Conservation (phyloP, 2,888 invertebrate genomes). For the Dasysyrphus albostriatus region DNA sequence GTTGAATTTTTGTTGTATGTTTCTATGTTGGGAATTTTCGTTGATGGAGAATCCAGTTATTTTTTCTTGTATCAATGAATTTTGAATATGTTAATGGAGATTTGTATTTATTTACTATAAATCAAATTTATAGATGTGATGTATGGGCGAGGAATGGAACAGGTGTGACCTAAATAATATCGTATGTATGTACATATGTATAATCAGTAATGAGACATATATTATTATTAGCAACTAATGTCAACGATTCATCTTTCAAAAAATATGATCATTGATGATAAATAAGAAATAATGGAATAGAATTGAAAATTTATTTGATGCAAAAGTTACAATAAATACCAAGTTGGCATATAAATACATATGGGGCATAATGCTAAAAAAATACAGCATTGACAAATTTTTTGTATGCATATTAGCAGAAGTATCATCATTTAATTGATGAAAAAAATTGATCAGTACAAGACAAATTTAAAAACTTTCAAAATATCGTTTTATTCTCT, state of each 20-base stretch:
- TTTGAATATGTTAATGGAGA: neutral
- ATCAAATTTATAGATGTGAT: slow-evolving; percentile 6
- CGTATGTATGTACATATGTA: too few relatives aligned
- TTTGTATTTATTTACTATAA: slow-evolving; percentile 3
- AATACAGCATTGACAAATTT: too few relatives aligned
- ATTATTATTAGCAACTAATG: neutral
- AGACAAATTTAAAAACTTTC: too few relatives aligned
- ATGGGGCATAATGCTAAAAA: too few relatives aligned
- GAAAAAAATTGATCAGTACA: too few relatives aligned
- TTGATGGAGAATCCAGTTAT: slow-evolving; percentile 24
- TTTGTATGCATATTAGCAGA: too few relatives aligned
- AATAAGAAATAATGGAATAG: too few relatives aligned
- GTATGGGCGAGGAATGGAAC: neutral
- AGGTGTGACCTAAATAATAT: slow-evolving; percentile 23
- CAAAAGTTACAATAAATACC: too few relatives aligned
- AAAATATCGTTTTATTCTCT: too few relatives aligned
- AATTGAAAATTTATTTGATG: too few relatives aligned
- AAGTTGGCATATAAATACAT: too few relatives aligned
- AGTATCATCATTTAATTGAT: too few relatives aligned
- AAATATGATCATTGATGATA: neutral
- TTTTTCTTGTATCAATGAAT: slow-evolving; percentile 17
- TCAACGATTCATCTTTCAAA: neutral
- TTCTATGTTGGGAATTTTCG: neutral
- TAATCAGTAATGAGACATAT: neutral
- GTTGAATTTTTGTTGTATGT: neutral